A percentile compares a stretch with the other conserved stretches of the same genome.
Conservation (phyloP, 1,140 invertebrate genomes). For the Drosophila hydei region DNA sequence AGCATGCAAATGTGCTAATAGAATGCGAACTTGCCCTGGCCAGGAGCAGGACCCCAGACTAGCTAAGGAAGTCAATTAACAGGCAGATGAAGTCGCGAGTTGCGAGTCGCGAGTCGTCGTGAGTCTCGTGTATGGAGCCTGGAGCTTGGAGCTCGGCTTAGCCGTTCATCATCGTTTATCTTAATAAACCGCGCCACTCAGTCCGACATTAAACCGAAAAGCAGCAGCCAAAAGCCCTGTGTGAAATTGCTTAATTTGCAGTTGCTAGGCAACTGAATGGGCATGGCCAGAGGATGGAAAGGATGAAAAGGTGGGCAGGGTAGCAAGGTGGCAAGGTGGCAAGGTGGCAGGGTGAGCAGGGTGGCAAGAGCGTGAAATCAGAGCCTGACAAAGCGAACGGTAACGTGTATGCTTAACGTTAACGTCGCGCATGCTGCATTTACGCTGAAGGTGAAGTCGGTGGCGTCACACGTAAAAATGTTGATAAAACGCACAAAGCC, state of each 20-base stretch:
- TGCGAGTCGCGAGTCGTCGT: neutral
- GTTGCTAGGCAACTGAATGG: constrained; percentile 46
- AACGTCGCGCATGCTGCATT: constrained; percentile 55
- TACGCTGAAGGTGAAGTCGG: constrained; percentile 51
- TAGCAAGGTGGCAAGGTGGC: neutral
- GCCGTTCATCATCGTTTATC: constrained; percentile 79
- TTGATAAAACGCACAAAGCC: constrained; percentile 82
- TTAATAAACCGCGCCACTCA: constrained; percentile 78
- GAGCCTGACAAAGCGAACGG: constrained; percentile 49
- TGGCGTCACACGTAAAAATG: constrained; percentile 77
- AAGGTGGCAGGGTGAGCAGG: neutral
- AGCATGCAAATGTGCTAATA: constrained; percentile 78
- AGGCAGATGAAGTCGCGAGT: constrained; percentile 3
- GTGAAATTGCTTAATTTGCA: constrained; percentile 80
- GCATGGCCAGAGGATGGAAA: neutral
- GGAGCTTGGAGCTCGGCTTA: constrained; percentile 28
- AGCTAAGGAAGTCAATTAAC: constrained; percentile 40
- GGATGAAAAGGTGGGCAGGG: neutral
- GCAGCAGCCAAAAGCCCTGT: constrained; percentile 76
- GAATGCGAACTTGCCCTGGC: constrained; percentile 43
- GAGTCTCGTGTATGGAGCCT: neutral
- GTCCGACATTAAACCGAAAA: constrained; percentile 78
- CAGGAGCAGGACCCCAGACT: constrained; percentile 2
- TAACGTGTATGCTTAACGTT: constrained; percentile 47
- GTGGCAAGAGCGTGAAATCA: constrained; percentile 24